Evolutionary conservation across 2,113 vertebrate genomes (phyloP).

Genomic region (Noctilio leporinus): DNA sequence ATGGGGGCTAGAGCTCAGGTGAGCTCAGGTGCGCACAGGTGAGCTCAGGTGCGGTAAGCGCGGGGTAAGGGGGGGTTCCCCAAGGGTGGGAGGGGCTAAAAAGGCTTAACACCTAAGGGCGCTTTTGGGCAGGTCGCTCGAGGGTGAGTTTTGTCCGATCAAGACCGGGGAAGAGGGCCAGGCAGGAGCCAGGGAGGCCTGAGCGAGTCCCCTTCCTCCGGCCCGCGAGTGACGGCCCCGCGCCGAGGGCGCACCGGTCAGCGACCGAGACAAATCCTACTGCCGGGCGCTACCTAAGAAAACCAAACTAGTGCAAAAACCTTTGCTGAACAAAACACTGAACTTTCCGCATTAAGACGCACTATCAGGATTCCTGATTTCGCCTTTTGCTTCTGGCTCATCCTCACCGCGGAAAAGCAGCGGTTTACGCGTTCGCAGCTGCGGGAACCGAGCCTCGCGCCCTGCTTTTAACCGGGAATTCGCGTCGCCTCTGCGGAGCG

Average conservation of each 20-base stretch:
- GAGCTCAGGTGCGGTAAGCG: background rate
- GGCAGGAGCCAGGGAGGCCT: background rate
- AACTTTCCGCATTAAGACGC: background rate
- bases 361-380: too few species aligned
- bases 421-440: background rate
- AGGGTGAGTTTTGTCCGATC: background rate
- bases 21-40: background rate
- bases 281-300: background rate
- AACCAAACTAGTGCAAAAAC: background rate
- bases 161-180: background rate
- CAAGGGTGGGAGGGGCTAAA: too few species aligned
- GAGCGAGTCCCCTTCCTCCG: too few species aligned
- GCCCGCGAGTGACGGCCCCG: too few species aligned
- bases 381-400: background rate
- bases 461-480: background rate
- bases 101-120: background rate
- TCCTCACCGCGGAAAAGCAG: background rate
- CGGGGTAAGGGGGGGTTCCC: accelerated
- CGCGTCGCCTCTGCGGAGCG: background rate
- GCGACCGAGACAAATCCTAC: background rate
- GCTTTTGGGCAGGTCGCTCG: background rate
- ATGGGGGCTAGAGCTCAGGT: background rate
- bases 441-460: too few species aligned
- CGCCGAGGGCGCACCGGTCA: too few species aligned
- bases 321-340: background rate